phyloP scores from a whole-genome alignment of 2,888 invertebrate genomes.

The Cataglyphis cursor region DNA sequence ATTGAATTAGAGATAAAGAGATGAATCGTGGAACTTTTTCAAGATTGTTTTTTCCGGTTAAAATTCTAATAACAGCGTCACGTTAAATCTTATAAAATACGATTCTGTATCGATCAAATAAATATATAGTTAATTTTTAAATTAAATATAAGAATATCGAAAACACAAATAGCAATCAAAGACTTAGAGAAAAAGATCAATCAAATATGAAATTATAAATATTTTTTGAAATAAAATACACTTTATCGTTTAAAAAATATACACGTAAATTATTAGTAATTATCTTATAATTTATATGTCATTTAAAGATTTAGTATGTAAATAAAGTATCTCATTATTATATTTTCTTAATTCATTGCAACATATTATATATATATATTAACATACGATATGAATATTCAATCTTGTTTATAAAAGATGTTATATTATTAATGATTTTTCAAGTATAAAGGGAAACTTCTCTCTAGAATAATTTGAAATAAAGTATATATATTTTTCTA shows the following conservation, averaged over 20 bases:
- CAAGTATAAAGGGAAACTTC: background rate
- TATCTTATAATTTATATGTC: background rate
- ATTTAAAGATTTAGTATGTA: too few species aligned
- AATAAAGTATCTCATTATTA: too few species aligned
- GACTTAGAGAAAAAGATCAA: fast-evolving
- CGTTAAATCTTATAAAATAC: background rate
- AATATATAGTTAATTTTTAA: background rate
- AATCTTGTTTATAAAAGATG: background rate
- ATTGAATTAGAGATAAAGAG: conserved; percentile 64
- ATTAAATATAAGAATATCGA: background rate
- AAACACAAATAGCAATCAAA: background rate
- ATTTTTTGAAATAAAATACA: too few species aligned
- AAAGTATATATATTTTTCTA: background rate
- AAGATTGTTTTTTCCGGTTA: conserved; percentile 54
- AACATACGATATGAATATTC: too few species aligned
- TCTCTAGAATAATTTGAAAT: background rate
- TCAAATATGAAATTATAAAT: background rate
- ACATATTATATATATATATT: too few species aligned
- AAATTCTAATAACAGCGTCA: background rate
- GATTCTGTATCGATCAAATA: conserved; percentile 2
- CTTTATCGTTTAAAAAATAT: too few species aligned
- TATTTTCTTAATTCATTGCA: too few species aligned
- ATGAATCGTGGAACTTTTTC: conserved; percentile 6
- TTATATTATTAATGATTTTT: background rate
- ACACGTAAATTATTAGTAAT: too few species aligned